These are phyloP conservation scores for Anadara kagoshimensis DNA, from an alignment of 1,140 invertebrate genomes.

Conservation along the genomic window DNA sequence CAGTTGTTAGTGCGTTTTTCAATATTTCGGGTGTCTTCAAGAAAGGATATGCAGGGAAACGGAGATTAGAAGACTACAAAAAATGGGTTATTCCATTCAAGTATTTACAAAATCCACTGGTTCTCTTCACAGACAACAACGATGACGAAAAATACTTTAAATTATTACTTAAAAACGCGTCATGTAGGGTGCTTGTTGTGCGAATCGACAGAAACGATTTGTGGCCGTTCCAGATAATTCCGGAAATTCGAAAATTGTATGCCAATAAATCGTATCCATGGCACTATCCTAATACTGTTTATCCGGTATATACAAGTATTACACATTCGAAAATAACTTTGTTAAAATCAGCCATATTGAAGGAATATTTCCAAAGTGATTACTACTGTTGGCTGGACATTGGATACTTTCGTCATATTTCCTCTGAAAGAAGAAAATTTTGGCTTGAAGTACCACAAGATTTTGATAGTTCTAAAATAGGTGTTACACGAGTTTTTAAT, in stretches of 20 bases:
- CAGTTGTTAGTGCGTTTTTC: conserved; percentile 30
- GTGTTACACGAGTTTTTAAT: conserved; percentile 45
- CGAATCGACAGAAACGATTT: conserved; percentile 17
- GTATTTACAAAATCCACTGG: conserved; percentile 19
- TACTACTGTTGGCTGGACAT: conserved; percentile 58
- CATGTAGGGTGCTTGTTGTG: not conserved
- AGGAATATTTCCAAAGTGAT: conserved; percentile 42
- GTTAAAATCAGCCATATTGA: conserved; percentile 28
- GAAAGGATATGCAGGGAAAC: not conserved
- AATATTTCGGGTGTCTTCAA: conserved; percentile 29
- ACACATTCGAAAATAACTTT: conserved; percentile 52
- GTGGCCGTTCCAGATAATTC: conserved; percentile 50
- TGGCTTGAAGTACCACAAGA: conserved; percentile 46
- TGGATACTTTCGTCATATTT: conserved; percentile 52
- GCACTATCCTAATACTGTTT: conserved; percentile 40
- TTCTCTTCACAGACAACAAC: conserved; percentile 30
- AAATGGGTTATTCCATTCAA: conserved; percentile 15
- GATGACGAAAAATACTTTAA: conserved; percentile 4
- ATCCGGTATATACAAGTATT: conserved; percentile 50
- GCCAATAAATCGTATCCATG: conserved; percentile 43
- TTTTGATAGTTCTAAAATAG: conserved; percentile 47
- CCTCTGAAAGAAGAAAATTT: conserved; percentile 26
- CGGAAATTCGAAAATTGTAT: conserved; percentile 48
- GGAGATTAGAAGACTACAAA: conserved; percentile 4
- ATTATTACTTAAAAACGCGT: not conserved